Evolutionary conservation across 2,888 invertebrate genomes (phyloP), one percentile per base, ranked within the genome.

Genomic region (Meteorus cinctellus): DNA sequence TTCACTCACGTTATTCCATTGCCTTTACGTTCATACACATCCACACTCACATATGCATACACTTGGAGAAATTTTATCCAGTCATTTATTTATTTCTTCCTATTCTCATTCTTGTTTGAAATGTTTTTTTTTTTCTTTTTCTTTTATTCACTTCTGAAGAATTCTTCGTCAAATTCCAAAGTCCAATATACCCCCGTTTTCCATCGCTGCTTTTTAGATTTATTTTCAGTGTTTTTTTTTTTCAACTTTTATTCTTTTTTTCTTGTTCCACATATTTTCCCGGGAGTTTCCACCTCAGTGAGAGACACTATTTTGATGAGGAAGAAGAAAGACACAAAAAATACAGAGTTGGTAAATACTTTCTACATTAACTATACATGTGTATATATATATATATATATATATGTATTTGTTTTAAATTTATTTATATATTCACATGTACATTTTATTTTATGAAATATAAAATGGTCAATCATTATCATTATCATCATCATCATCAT

Each of bases 21-120:
- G 34, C 59, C 16, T 24, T n/a, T 14, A 34, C 8, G n/a, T 6
- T 19, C 19, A 55, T 55, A 19, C 19, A 55, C 24, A 55, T 55
- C 8, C 19, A 55, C n/a, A 16, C n/a, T 48, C 16, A 48, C n/a
- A 48, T n/a, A 48, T 48, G 48, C 24, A 55, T 8, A 55, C 19
- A 55, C n/a, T n/a, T 55, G 19, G 55, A 55, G 19, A 55, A 24
- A 24, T 24, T 55, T 55, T 24, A 55, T 55, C 19, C 19, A 55
- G 74, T 76, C 67, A 34, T 77, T 77, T 41, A 41, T 8, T 41
- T 76, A 68, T 72, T 62, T 45, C 24, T 51, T 70, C 19, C 65
- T 69, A 48, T 51, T 36, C 48, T 75, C 48, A 24, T 59, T 71
- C n/a, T 12, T 16, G 24, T n/a, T 29, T 8, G 12, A 12, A 41